These are phyloP conservation scores for Dipodomys stephensi DNA, from an alignment of 2,113 vertebrate genomes.

Conservation along the genomic window DNA sequence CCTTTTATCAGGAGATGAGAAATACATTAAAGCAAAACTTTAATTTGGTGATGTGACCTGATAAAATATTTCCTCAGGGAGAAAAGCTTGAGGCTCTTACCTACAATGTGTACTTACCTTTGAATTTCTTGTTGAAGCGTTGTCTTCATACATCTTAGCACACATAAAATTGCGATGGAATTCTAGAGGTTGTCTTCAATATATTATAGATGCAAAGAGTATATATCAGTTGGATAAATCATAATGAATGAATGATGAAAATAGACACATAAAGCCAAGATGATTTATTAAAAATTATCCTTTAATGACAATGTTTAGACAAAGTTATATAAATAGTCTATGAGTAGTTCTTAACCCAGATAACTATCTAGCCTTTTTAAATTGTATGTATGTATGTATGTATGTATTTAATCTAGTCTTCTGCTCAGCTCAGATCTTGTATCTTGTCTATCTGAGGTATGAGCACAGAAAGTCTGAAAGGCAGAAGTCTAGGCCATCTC, in stretches of 20 bases:
- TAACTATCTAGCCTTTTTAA: neutral
- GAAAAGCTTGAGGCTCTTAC: neutral
- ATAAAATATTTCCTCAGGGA: slow-evolving; percentile 49
- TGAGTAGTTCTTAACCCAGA: neutral
- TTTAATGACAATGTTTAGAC: slow-evolving; percentile 2
- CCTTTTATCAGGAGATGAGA: slow-evolving; percentile 11
- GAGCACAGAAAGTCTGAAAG: neutral
- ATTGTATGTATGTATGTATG: neutral
- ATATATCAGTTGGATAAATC: neutral
- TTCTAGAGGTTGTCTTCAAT: neutral
- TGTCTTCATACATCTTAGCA: neutral
- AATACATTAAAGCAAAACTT: slow-evolving; percentile 37
- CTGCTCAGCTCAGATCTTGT: neutral
- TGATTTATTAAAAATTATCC: slow-evolving; percentile 9
- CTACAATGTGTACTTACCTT: neutral
- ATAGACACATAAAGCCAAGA: neutral
- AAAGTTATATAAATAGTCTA: neutral
- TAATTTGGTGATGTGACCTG: slow-evolving; percentile 33
- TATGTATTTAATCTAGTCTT: neutral
- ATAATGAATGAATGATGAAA: slow-evolving; percentile 4
- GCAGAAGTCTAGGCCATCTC: neutral
- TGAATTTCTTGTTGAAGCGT: neutral
- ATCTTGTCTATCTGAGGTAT: neutral
- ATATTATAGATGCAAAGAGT: neutral
- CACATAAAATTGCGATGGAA: neutral